Evolutionary conservation across 2,113 vertebrate genomes (phyloP), one percentile per base, ranked within the genome.

Genomic region (Ramphastos sulfuratus): DNA sequence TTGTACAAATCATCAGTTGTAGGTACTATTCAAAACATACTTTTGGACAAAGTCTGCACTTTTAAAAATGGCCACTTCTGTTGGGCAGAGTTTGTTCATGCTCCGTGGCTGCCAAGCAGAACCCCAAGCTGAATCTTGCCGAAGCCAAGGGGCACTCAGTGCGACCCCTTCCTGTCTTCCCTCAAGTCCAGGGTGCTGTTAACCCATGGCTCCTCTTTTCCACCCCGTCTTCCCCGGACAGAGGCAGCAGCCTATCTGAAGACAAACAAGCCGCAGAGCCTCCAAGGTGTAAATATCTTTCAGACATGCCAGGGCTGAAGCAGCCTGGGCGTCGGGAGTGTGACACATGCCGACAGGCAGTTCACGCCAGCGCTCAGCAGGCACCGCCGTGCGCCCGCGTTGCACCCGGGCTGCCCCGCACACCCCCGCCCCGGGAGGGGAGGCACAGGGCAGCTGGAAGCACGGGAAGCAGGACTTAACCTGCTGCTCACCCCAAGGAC

Each of bases 211-310:
- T 95, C 59, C 71, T 44, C 74, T 95, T 89, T 79, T 81, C 74
- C 81, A 58, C 7, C 58, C 78, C 10, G 0, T n/a, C 77, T 18
- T 94, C 75, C 56, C 61, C 0, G 2, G 67, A 50, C 72, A 88
- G 87, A 81, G 87, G 56, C 84, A 95, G 92, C 78, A 80, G 48
- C 87, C 75, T 93, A 73, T 94, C 61, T 89, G 90, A 92, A 96
- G 89, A 69, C 80, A 92, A 94, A 85, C 80, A 67, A 93, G 59
- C 85, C 42, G 1, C 59, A 60, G 85, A 88, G 70, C 42, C 56
- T 80, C 28, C 87, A 80, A 93, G 93, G 80, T 92, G 85, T 33
- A 82, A 94, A 92, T 89, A 66, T 72, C 80, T 94, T 87, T 65
- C 91, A 91, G 6, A 88, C 93, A 93, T 77, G 90, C 80, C 94